Conservation (phyloP, 2,797 vertebrate species). For the Monodelphis domestica region DNA sequence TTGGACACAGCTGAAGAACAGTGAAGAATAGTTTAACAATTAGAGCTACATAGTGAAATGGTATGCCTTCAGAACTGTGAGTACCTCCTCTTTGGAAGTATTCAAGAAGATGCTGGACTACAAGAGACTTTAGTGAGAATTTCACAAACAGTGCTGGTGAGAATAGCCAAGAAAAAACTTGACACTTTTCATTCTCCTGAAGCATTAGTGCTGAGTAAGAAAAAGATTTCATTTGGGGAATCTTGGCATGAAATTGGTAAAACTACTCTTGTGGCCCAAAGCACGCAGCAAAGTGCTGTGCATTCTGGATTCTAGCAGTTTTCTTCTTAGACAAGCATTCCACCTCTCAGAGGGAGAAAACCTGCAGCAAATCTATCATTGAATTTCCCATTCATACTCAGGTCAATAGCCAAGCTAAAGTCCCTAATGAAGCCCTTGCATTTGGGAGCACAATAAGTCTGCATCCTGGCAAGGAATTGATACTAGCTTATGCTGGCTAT, state of each 20-base stretch:
- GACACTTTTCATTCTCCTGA: not conserved
- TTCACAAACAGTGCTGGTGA: not conserved
- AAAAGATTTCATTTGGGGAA: slow-evolving; percentile 10
- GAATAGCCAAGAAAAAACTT: not conserved
- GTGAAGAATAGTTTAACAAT: not conserved
- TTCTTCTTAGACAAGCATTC: not conserved
- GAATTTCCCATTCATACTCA: not conserved
- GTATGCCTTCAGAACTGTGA: not conserved
- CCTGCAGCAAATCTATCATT: not conserved
- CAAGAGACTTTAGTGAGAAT: not conserved
- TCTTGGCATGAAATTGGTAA: not conserved
- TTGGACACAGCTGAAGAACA: too few relatives aligned
- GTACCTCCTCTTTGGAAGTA: not conserved
- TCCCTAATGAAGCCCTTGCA: not conserved
- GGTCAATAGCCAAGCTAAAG: not conserved
- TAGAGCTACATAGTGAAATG: not conserved
- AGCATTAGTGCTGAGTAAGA: not conserved
- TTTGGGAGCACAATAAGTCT: not conserved
- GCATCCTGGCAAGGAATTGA: not conserved
- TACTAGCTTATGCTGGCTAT: not conserved
- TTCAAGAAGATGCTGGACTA: too few relatives aligned
- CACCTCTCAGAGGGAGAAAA: not conserved
- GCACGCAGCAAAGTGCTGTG: not conserved
- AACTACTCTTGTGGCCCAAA: not conserved
- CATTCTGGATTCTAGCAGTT: not conserved